Base-by-base conservation (phyloP, 2,888 invertebrate species). In the Ethmia dodecea region DNA sequence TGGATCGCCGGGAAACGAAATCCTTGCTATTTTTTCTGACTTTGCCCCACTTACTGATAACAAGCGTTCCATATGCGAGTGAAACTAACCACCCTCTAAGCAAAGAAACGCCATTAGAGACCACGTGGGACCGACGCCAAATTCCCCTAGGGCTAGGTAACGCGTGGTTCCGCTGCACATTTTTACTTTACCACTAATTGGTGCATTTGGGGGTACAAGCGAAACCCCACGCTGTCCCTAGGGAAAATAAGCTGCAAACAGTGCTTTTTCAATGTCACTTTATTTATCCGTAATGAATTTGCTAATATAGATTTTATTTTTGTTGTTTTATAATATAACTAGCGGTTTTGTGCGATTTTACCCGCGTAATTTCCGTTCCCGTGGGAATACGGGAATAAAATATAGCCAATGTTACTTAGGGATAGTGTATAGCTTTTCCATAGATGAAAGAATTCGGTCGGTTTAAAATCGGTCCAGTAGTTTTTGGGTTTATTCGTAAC, bases 161-260 rank as follows among this genome's bases (percentile, higher is more conserved):
- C 69, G 75, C 67, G 72, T 72, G 72, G 81, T 84, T 80, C 81
- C 77, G 75, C 71, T 76, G 79, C 79, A 75, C 73, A 79, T 77
- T 81, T 77, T 81, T 84, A 80, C 74, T 81, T 80, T 68, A 65
- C 84, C 81, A 74, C 83, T 84, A 86, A 84, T 86, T 83, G 83
- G 81, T 72, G 75, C 80, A 75, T 75, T 78, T 72, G 73, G 68
- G 74, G 72, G 68, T 60, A 55, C 52, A 59, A 52, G 51, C 56
- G 65, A 67, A 66, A 67, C 78, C 78, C 75, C 64, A 60, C 49
- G 35, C 33, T 28, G 52, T 68, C 80, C 56, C 77, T 22, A 38
- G 75, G 67, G 83, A 72, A 52, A 47, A 51, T 55, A 45, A 49
- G 49, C 53, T 49, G 56, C 62, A 64, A 66, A 66, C 63, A 66